phyloP scores from a whole-genome alignment of 1,140 invertebrate species.

The Cephus cinctus region DNA sequence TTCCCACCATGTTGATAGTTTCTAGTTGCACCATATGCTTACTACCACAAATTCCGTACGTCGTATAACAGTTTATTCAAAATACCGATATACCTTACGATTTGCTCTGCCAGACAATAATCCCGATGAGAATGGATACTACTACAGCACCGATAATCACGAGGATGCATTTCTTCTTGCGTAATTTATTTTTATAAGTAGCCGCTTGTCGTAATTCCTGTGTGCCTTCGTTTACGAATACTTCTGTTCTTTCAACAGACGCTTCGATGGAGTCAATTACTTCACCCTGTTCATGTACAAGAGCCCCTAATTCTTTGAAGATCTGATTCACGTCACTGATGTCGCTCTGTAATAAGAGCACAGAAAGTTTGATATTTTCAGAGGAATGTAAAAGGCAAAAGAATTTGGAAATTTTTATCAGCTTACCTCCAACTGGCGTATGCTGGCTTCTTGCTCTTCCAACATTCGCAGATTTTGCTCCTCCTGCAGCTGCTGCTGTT shows the following conservation, averaged over 20 bases:
- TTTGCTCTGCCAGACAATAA: conserved; percentile 60
- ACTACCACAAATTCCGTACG: no score
- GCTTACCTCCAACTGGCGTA: conserved; percentile 83
- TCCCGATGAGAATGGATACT: conserved; percentile 70
- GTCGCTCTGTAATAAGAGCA: conserved; percentile 70
- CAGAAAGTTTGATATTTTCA: conserved; percentile 7
- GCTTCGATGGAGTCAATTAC: conserved; percentile 96
- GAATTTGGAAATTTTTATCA: neutral
- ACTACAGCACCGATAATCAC: conserved; percentile 66
- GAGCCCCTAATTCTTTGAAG: conserved; percentile 93
- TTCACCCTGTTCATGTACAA: conserved; percentile 98
- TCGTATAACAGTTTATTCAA: neutral
- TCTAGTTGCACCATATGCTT: no score
- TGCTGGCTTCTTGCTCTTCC: conserved; percentile 87
- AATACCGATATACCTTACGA: neutral
- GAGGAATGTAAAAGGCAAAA: conserved; percentile 1
- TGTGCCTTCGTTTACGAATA: conserved; percentile 80
- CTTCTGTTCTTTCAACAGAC: conserved; percentile 86
- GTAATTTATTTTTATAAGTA: conserved; percentile 82
- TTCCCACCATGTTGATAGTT: no score
- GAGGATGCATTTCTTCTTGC: conserved; percentile 83
- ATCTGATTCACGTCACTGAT: conserved; percentile 97
- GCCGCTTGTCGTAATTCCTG: conserved; percentile 79
- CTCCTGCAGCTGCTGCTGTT: conserved; percentile 79
- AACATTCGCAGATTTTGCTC: conserved; percentile 83